Percentiles rank a stretch among this genome's conserved stretches.
phyloP scores from a whole-genome alignment of 2,113 vertebrate genomes.

The Chamaetylas fuelleborni region DNA sequence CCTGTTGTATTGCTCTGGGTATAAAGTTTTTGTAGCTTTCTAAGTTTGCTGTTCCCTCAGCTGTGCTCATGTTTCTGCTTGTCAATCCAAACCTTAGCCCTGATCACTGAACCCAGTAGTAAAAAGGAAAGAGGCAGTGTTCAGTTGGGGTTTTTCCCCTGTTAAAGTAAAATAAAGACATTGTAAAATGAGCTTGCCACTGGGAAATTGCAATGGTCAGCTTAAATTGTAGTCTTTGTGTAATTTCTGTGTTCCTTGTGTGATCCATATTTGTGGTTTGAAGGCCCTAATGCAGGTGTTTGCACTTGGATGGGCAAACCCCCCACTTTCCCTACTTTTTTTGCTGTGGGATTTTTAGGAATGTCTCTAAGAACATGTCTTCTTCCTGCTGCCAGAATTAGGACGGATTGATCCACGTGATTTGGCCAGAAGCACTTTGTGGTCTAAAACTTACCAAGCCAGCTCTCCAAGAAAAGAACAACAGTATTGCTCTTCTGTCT shows the following conservation, averaged over 20 bases:
- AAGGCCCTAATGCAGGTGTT: neutral
- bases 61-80: neutral
- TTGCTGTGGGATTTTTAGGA: neutral
- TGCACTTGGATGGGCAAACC: neutral
- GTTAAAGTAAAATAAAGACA: neutral
- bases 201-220: neutral
- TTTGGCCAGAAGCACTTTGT: neutral
- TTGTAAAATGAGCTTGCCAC: neutral
- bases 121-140: neutral
- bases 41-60: neutral
- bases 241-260: neutral
- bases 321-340: neutral
- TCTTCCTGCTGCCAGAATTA: neutral
- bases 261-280: neutral
- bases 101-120: neutral
- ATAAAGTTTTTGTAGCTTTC: neutral
- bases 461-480: neutral
- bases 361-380: neutral
- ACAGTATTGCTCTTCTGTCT: neutral
- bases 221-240: neutral
- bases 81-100: neutral
- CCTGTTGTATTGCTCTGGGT: neutral
- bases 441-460: neutral
- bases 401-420: neutral
- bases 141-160: neutral